Conservation (phyloP, 2,888 invertebrate genomes). For the Apeira syringaria region DNA sequence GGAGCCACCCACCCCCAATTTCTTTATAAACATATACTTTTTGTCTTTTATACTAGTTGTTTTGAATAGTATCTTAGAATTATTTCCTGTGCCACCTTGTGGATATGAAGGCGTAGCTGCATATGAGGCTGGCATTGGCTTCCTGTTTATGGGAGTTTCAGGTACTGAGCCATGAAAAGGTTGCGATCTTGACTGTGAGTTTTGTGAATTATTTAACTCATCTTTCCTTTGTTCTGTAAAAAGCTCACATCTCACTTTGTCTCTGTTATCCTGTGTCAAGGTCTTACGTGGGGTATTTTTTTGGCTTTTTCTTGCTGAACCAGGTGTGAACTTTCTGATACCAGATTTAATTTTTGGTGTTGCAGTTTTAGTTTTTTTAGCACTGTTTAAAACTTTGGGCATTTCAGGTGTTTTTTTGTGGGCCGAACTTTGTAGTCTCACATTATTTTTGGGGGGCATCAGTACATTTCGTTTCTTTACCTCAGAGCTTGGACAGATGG, state of each 20-base stretch:
- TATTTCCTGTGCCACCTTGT: slow-evolving; percentile 54
- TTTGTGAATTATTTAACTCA: slow-evolving; percentile 26
- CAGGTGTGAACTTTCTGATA: slow-evolving; percentile 64
- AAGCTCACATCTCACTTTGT: slow-evolving; percentile 67
- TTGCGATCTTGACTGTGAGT: slow-evolving; percentile 29
- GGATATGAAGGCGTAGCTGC: slow-evolving; percentile 73
- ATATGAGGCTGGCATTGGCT: slow-evolving; percentile 52
- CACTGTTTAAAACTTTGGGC: slow-evolving; percentile 42
- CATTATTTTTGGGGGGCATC: slow-evolving; percentile 47
- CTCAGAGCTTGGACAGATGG: slow-evolving; percentile 41
- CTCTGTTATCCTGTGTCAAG: slow-evolving; percentile 54
- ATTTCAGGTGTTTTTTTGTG: slow-evolving; percentile 58
- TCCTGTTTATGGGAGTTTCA: slow-evolving; percentile 62
- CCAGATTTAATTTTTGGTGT: slow-evolving; percentile 71
- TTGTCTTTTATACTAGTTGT: slow-evolving; percentile 87
- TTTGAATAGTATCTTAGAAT: slow-evolving; percentile 67
- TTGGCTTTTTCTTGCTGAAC: slow-evolving; percentile 54
- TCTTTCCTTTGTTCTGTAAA: slow-evolving; percentile 49
- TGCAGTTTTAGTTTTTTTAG: slow-evolving; percentile 52
- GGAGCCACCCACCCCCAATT: slow-evolving; percentile 95
- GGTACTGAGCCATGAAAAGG: slow-evolving; percentile 38
- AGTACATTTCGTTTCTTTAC: slow-evolving; percentile 47
- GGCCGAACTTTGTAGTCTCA: slow-evolving; percentile 37
- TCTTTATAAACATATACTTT: slow-evolving; percentile 88
- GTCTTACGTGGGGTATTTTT: slow-evolving; percentile 54